Base-by-base conservation (phyloP, 2,888 invertebrate genomes). In the Drosophila rubida region DNA sequence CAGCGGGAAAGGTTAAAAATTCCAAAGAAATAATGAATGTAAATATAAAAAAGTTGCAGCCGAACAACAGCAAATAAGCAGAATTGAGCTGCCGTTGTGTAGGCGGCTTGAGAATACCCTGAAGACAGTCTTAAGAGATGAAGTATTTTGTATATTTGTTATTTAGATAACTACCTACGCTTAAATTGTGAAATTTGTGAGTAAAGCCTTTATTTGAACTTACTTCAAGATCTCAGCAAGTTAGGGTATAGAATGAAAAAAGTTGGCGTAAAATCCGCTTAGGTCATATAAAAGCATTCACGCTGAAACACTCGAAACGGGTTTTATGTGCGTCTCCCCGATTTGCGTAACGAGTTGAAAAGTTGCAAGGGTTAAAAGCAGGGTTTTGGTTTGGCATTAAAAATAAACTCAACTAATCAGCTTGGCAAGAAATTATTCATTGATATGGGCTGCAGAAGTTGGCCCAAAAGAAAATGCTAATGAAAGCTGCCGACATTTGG, bases 181-280 rank as follows among this genome's bases (percentile, higher is more conserved):
- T 27, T 27, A 11, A 27, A 5, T 35, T 35, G n/a, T 35, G 19
- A 19, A 19, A 19, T 3, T 3, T 19, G 19, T 19, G 3, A 19
- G 19, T 19, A 19, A 19, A 25, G 1, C 25, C 5, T 25, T 25
- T 25, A 25, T 25, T 23, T 23, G 4, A 23, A 23, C 5, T 23
- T 23, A 22, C 5, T 23, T 23, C 4, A 23, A 23, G 23, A 1
- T 23, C 23, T 23, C 23, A 23, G 25, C 25, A 37, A 14, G 35
- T 7, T 6, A 14, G 13, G 9, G 11, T 23, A 39, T 23, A 11
- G 2, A 16, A 13, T 7, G 14, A 13, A 35, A 42, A 14, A 32
- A 25, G 22, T 2, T 14, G 27, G 19, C 8, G 19, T 7, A 9
- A 66, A 75, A 73, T 49, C 72, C 51, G 66, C 69, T 78, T 69